Evolutionary conservation across 2,797 vertebrate genomes (phyloP).

Genomic region (Clarias pachynema): DNA sequence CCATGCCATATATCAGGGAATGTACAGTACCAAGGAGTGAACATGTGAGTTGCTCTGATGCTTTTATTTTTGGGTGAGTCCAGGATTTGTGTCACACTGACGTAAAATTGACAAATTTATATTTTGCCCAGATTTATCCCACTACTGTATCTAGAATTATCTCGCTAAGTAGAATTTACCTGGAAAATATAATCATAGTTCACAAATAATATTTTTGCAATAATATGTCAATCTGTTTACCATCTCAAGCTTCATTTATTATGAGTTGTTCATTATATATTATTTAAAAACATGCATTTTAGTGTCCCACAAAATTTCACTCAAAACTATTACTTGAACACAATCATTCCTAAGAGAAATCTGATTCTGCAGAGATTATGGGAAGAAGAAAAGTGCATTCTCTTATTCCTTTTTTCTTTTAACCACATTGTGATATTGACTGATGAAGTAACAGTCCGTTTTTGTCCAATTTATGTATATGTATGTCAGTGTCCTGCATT

Average conservation of each 20-base stretch:
- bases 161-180: background rate
- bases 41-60: background rate
- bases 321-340: background rate
- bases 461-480: background rate
- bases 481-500: background rate
- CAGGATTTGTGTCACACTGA: background rate
- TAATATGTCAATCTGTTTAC: background rate
- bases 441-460: background rate
- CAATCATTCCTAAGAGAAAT: background rate
- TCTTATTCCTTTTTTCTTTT: background rate
- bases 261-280: background rate
- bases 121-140: background rate
- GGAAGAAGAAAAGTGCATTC: background rate
- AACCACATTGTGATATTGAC: background rate
- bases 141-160: background rate
- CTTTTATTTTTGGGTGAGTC: background rate
- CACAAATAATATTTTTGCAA: background rate
- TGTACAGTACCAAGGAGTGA: background rate
- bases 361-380: background rate
- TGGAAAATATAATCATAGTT: background rate
- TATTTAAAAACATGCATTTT: background rate
- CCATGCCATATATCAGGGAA: background rate
- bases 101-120: background rate
- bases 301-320: background rate
- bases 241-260: background rate